Conservation (phyloP, 2,888 invertebrate species). For the Meta bourneti region DNA sequence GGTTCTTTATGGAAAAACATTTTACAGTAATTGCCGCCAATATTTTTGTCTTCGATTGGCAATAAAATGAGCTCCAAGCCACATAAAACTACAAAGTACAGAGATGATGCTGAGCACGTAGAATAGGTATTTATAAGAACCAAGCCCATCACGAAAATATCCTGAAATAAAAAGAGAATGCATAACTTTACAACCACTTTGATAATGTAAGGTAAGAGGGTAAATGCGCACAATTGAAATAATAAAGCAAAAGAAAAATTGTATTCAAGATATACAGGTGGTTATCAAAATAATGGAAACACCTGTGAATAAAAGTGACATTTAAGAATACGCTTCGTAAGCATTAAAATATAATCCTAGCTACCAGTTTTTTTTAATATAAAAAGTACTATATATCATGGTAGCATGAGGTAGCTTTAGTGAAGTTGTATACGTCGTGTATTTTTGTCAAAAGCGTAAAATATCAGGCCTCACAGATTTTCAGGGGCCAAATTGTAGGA, state of each 20-base stretch:
- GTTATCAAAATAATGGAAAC: too few species aligned
- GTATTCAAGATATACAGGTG: neutral
- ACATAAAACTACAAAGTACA: neutral
- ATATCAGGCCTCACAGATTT: too few species aligned
- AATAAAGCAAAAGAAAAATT: neutral
- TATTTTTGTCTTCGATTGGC: neutral
- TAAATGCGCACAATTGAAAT: neutral
- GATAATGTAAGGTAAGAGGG: neutral
- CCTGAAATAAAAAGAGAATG: neutral
- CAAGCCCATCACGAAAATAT: conserved; percentile 11
- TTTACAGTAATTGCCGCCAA: neutral
- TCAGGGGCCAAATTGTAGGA: too few species aligned
- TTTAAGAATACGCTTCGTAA: too few species aligned
- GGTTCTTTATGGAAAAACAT: too few species aligned
- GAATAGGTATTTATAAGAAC: neutral
- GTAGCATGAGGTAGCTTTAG: too few species aligned
- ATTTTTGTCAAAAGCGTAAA: too few species aligned
- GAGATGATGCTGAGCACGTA: neutral
- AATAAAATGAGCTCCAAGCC: neutral
- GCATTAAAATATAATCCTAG: too few species aligned
- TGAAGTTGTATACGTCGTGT: too few species aligned
- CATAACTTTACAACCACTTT: neutral
- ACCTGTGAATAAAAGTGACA: too few species aligned
- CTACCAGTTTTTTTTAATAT: too few species aligned
- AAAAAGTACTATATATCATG: too few species aligned